phyloP scores from a whole-genome alignment of 1,140 invertebrate genomes.

The Zaprionus camerounensis region DNA sequence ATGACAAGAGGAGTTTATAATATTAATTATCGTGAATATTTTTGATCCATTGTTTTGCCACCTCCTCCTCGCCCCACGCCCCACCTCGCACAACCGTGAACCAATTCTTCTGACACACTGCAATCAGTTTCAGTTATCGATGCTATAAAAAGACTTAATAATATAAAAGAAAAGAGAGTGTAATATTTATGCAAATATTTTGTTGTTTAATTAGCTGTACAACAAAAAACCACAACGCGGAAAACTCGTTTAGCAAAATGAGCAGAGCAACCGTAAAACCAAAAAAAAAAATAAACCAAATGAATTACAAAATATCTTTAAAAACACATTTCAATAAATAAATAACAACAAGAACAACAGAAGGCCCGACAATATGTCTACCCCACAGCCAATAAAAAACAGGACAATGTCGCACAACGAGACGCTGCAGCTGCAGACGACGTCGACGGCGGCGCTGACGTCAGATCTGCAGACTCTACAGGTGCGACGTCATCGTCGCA shows the following conservation, averaged over 20 bases:
- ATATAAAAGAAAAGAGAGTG: constrained; percentile 19
- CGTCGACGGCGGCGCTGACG: constrained; percentile 23
- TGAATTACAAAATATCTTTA: constrained; percentile 60
- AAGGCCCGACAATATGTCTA: constrained; percentile 15
- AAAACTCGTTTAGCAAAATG: constrained; percentile 38
- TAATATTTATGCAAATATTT: constrained; percentile 38
- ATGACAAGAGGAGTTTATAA: constrained; percentile 10
- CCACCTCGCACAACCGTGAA: not conserved
- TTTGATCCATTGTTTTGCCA: not conserved
- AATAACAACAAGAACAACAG: constrained; percentile 6
- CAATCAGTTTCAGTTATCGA: constrained; percentile 23
- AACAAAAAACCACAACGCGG: not conserved
- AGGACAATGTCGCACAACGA: constrained; percentile 25
- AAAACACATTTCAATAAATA: constrained; percentile 29
- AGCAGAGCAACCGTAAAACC: constrained; percentile 7
- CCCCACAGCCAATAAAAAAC: not conserved
- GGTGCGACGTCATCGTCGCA: constrained; percentile 79
- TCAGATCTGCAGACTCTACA: constrained; percentile 41
- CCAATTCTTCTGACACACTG: constrained; percentile 12
- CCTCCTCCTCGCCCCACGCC: not conserved
- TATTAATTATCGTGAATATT: constrained; percentile 9
- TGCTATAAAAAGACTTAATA: constrained; percentile 13
- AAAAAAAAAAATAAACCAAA: constrained; percentile 49
- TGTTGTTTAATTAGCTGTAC: constrained; percentile 58
- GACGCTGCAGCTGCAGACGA: constrained; percentile 35